These are phyloP conservation scores for Folsomia manolachei DNA, from an alignment of 2,888 invertebrate species.

Conservation along the genomic window DNA sequence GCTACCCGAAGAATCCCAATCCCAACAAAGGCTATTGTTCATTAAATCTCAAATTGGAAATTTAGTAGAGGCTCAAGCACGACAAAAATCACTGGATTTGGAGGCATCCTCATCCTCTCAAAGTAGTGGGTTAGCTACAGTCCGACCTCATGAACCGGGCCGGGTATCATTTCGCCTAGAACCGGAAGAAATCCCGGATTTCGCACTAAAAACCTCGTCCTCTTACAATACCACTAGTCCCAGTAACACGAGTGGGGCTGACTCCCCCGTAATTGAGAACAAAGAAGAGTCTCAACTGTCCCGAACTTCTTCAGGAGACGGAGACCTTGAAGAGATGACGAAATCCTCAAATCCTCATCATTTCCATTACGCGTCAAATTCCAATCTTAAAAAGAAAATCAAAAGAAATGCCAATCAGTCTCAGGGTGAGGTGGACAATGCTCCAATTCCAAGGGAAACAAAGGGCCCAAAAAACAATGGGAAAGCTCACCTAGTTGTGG, in stretches of 20 bases:
- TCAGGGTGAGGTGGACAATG: neutral
- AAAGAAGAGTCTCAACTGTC: neutral
- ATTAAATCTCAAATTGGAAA: slow-evolving; percentile 6
- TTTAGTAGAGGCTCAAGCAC: neutral
- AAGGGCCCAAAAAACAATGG: slow-evolving; percentile 20
- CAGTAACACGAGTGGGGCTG: neutral
- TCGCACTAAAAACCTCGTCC: neutral
- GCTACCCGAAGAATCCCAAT: neutral
- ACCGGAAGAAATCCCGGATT: slow-evolving; percentile 8
- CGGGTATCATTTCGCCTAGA: slow-evolving; percentile 11
- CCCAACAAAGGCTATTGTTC: neutral
- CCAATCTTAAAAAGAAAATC: slow-evolving; percentile 14
- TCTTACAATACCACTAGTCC: neutral
- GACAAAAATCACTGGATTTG: neutral
- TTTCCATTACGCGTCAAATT: neutral
- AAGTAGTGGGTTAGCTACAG: neutral
- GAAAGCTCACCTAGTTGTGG: slow-evolving; percentile 46
- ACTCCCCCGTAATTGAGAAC: neutral
- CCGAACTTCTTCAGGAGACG: slow-evolving; percentile 5
- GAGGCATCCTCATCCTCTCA: neutral
- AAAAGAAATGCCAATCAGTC: slow-evolving; percentile 12
- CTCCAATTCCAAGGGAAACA: slow-evolving; percentile 1
- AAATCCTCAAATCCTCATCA: slow-evolving; percentile 1
- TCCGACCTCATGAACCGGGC: slow-evolving; percentile 12
- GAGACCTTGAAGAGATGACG: slow-evolving; percentile 30